Percentiles rank a stretch among this genome's conserved stretches.
Conservation (phyloP, 2,888 invertebrate genomes). For the Linnaemya vulpina region DNA sequence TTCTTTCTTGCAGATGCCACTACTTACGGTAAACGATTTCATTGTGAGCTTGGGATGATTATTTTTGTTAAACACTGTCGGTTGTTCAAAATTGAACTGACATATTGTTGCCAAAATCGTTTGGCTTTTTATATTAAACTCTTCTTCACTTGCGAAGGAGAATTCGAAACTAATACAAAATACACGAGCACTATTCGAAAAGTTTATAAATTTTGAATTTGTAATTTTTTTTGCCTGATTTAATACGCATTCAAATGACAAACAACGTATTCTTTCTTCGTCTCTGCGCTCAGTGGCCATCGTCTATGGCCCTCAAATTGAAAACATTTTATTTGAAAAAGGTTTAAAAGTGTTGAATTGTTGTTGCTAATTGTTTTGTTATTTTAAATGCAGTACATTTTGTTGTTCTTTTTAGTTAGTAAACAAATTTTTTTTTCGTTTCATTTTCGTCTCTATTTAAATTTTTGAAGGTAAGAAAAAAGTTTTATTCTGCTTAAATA, state of each 20-base stretch:
- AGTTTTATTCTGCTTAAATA: slow-evolving; percentile 69
- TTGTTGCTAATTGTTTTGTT: slow-evolving; percentile 30
- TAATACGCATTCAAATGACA: slow-evolving; percentile 48
- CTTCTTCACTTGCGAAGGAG: slow-evolving; percentile 45
- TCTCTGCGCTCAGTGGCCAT: slow-evolving; percentile 11
- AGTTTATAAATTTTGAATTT: background rate
- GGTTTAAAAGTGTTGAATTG: slow-evolving; percentile 46
- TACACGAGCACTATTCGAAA: slow-evolving; percentile 34
- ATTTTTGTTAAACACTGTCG: slow-evolving; percentile 81
- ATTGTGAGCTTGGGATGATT: slow-evolving; percentile 81
- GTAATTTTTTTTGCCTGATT: slow-evolving; percentile 8
- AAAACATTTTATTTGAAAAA: slow-evolving; percentile 30
- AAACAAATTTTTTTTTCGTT: slow-evolving; percentile 10
- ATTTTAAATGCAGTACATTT: slow-evolving; percentile 44
- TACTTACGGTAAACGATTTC: slow-evolving; percentile 83
- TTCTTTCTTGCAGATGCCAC: background rate
- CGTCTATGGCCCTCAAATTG: slow-evolving; percentile 59
- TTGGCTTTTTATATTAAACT: slow-evolving; percentile 80
- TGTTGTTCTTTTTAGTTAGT: slow-evolving; percentile 9
- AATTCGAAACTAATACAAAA: slow-evolving; percentile 41
- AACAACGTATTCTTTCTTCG: slow-evolving; percentile 35
- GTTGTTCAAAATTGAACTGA: slow-evolving; percentile 83
- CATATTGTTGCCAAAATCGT: slow-evolving; percentile 78
- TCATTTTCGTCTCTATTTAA: slow-evolving; percentile 42
- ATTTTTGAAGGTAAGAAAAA: slow-evolving; percentile 59